A percentile compares a stretch with the other conserved stretches of the same genome.
Evolutionary conservation across 2,797 vertebrate species (phyloP).

Genomic region (Anableps anableps): DNA sequence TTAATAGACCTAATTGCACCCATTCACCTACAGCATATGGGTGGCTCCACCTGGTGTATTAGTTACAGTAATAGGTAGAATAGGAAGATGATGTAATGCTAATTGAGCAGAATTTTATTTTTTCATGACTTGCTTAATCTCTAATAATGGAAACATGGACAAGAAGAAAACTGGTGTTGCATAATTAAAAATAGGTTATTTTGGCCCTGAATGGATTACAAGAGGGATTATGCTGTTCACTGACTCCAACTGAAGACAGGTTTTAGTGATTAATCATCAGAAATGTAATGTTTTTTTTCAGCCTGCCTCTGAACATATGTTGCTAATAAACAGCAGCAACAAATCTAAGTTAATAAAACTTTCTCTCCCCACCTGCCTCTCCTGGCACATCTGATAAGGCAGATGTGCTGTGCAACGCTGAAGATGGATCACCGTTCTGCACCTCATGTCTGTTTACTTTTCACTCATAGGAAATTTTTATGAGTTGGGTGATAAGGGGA

Average conservation of each 20-base stretch:
- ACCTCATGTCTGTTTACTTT: conserved; percentile 34
- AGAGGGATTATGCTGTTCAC: conserved; percentile 39
- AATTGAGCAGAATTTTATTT: conserved; percentile 55
- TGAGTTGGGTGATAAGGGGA: conserved; percentile 61
- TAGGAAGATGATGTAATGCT: conserved; percentile 58
- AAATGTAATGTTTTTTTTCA: conserved; percentile 22
- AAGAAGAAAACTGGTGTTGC: conserved; percentile 11
- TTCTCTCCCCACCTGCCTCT: conserved; percentile 46
- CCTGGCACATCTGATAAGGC: conserved; percentile 53
- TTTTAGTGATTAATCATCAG: conserved; percentile 43
- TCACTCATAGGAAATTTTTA: conserved; percentile 34
- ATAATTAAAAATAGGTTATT: conserved; percentile 2
- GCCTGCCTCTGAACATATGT: conserved; percentile 34
- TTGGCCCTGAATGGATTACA: conserved; percentile 50
- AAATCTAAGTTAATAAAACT: conserved; percentile 38
- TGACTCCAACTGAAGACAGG: conserved; percentile 38
- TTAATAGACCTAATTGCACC: conserved; percentile 57
- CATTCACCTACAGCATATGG: conserved; percentile 58
- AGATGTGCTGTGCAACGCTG: conserved; percentile 41
- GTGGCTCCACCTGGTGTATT: conserved; percentile 51
- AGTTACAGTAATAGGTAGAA: conserved; percentile 64
- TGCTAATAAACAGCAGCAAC: conserved; percentile 30
- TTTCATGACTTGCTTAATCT: conserved; percentile 34
- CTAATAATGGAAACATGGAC: conserved; percentile 35
- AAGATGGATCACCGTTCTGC: conserved; percentile 32